A percentile compares a stretch with the other conserved stretches of the same genome.
Evolutionary conservation across 2,113 vertebrate genomes (phyloP).

Genomic region (Bombycilla garrulus): DNA sequence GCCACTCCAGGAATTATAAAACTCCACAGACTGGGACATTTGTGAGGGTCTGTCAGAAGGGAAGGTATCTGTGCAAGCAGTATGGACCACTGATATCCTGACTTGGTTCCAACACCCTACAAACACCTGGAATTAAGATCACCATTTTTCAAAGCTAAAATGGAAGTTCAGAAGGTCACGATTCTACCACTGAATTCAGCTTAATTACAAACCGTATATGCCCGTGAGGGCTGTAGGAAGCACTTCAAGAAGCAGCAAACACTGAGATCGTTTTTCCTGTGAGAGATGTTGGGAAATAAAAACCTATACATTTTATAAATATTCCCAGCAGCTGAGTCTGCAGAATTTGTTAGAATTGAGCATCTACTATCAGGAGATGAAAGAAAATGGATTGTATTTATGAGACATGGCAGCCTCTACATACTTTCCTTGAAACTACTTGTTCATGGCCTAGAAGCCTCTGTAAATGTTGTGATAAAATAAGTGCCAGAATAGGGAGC

Average conservation of each 20-base stretch:
- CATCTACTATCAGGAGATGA: background rate
- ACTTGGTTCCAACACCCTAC: background rate
- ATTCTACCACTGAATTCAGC: background rate
- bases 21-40: fast-evolving
- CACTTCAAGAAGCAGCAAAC: background rate
- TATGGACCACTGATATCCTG: fast-evolving
- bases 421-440: background rate
- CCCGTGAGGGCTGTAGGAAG: background rate
- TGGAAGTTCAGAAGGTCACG: fast-evolving
- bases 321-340: background rate
- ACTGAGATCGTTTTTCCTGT: background rate
- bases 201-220: background rate
- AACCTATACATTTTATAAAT: background rate
- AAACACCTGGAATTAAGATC: background rate
- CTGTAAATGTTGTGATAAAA: slow-evolving; percentile 48
- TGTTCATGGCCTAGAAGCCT: background rate
- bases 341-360: background rate
- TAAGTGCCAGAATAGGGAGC: slow-evolving; percentile 23
- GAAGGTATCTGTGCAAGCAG: fast-evolving
- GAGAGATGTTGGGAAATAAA: background rate
- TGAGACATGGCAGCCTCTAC: background rate
- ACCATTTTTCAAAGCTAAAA: background rate
- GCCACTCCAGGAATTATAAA: background rate
- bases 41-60: background rate
- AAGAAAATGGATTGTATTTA: slow-evolving; percentile 26